These are phyloP conservation scores for Macropus fuliginosus DNA, from an alignment of 2,797 vertebrate genomes.

Conservation along the genomic window DNA sequence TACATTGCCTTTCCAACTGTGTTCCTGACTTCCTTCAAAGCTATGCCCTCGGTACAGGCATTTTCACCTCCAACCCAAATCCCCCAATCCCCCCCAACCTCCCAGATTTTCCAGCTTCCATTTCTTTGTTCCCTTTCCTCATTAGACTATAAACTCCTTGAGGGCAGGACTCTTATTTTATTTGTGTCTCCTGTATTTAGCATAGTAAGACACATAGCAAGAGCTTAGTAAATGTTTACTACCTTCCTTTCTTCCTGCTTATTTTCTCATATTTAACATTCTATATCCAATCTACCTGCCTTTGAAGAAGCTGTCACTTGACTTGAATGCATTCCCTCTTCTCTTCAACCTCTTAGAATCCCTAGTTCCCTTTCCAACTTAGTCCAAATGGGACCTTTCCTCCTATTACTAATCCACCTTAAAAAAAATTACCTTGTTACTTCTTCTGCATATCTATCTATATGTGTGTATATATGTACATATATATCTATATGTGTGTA, in stretches of 20 bases:
- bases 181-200: background rate
- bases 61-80: background rate
- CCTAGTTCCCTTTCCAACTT: background rate
- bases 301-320: background rate
- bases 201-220: background rate
- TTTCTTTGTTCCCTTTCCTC: background rate
- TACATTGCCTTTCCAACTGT: background rate
- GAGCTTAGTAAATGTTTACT: background rate
- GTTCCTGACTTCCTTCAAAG: background rate
- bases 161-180: background rate
- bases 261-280: background rate
- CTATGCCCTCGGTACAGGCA: background rate
- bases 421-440: background rate
- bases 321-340: background rate
- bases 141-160: background rate
- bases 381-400: background rate
- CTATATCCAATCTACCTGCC: background rate
- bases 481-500: background rate
- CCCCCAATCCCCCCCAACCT: background rate
- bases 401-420: background rate
- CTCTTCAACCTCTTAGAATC: background rate
- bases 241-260: background rate
- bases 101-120: background rate
- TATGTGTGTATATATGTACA: background rate
- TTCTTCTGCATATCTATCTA: background rate